Base-by-base conservation (phyloP, 2,888 invertebrate species). In the Agrotis ipsilon region DNA sequence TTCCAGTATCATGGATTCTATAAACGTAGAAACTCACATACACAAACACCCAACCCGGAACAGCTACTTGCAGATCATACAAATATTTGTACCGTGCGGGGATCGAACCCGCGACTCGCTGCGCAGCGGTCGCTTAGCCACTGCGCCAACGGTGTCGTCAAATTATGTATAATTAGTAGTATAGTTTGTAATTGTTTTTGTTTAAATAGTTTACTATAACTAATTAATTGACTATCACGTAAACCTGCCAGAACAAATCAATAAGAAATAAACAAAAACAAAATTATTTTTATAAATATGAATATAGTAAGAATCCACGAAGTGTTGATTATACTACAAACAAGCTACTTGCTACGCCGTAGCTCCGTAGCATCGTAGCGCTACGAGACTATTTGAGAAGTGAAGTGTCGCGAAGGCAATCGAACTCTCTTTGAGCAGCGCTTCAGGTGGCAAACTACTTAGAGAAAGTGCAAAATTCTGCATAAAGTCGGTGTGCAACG, bases 301-400 rank as follows among this genome's bases (percentile, higher is more conserved):
- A 51, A n/a, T 46, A 14, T 4, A 14, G 4, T 4, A 32, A 27
- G 32, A 45, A 48, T 43, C 3, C 4, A 13, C 2, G 11, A 13
- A 65, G 65, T 18, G 6, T 21, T 24, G 16, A 19, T 21, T 49
- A 1, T n/a, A 27, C n/a, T n/a, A 65, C 43, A 49, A 61, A 67
- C 21, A 19, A 52, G 64, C 58, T 61, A 68, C 72, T 21, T 2
- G 69, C 77, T 80, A 75, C 72, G 78, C 21, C 71, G 81, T 81
- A 83, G 84, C 67, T 19, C 0, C 49, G 75, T 72, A 75, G 78
- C 63, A n/a, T 0, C 49, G 73, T 80, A 81, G 75, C 78, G 60
- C 73, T 55, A 73, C 70, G 70, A 49, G 24, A 64, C 27, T 67
- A 80, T 75, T 75, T 75, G 66, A 68, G 39, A 61, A 70, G 51